Percentiles rank a stretch among this genome's conserved stretches.
phyloP scores from a whole-genome alignment of 2,888 invertebrate genomes.

The Calameuta idolon region DNA sequence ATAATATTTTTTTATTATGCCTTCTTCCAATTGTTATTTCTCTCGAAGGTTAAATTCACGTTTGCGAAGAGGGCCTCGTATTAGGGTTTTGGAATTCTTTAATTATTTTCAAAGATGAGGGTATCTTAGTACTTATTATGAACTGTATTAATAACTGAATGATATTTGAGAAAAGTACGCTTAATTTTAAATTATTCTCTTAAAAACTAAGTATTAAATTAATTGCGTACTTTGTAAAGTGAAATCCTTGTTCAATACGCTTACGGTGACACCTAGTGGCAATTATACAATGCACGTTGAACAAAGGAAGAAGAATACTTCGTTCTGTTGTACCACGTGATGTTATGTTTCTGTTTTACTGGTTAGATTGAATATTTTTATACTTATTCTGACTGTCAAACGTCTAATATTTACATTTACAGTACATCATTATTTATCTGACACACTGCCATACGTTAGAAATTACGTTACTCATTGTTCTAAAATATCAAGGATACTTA shows the following conservation, averaged over 20 bases:
- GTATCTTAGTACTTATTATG: neutral
- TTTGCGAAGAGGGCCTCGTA: neutral
- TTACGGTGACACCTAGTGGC: neutral
- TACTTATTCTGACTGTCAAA: neutral
- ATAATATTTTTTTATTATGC: neutral
- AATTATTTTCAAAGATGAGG: neutral
- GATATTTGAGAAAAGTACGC: neutral
- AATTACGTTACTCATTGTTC: neutral
- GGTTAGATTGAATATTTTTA: neutral
- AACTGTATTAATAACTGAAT: neutral
- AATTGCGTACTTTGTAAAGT: neutral
- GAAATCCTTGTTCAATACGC: neutral
- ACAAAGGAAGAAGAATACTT: neutral
- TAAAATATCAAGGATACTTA: neutral
- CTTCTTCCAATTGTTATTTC: neutral
- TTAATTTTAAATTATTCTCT: neutral
- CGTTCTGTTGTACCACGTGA: neutral
- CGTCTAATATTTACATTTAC: neutral
- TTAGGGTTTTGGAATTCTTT: neutral
- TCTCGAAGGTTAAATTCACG: neutral
- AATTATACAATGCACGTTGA: neutral
- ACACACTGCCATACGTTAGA: neutral
- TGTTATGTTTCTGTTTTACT: neutral
- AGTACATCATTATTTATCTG: neutral
- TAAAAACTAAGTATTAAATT: neutral